Evolutionary conservation across 2,113 vertebrate genomes (phyloP).

Genomic region (Zosterops hypoxanthus): DNA sequence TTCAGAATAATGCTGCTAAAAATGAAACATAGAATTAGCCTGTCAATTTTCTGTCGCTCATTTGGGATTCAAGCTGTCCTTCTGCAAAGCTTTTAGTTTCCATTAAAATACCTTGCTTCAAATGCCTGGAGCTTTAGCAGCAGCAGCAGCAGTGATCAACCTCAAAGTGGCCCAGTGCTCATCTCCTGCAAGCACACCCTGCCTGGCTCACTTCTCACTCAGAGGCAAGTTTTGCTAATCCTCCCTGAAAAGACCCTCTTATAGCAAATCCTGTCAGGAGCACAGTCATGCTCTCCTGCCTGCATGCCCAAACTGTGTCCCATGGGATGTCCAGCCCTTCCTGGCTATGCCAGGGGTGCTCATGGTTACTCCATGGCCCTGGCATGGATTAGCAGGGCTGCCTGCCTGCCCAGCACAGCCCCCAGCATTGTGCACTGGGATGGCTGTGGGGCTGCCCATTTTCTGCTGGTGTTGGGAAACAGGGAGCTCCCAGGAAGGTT

Average conservation of each 20-base stretch:
- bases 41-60: conserved; percentile 48
- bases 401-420: not conserved
- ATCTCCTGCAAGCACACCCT: not conserved
- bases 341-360: not conserved
- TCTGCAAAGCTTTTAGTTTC: conserved; percentile 34
- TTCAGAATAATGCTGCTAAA: conserved; percentile 64
- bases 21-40: conserved; percentile 63
- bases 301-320: not conserved
- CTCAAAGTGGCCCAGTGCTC: not conserved
- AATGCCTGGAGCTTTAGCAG: not conserved
- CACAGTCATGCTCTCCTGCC: accelerated
- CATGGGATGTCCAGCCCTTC: not conserved
- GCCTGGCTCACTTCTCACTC: not conserved
- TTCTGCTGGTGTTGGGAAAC: not conserved
- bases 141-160: not conserved
- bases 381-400: not conserved
- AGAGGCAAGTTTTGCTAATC: not conserved
- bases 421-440: not conserved
- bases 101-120: not conserved
- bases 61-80: conserved; percentile 14
- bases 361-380: no score
- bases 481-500: not conserved
- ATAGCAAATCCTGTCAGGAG: not conserved
- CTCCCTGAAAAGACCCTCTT: not conserved
- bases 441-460: accelerated